Evolutionary conservation across 2,113 vertebrate genomes (phyloP).

Genomic region (Pollimyrus isidori): DNA sequence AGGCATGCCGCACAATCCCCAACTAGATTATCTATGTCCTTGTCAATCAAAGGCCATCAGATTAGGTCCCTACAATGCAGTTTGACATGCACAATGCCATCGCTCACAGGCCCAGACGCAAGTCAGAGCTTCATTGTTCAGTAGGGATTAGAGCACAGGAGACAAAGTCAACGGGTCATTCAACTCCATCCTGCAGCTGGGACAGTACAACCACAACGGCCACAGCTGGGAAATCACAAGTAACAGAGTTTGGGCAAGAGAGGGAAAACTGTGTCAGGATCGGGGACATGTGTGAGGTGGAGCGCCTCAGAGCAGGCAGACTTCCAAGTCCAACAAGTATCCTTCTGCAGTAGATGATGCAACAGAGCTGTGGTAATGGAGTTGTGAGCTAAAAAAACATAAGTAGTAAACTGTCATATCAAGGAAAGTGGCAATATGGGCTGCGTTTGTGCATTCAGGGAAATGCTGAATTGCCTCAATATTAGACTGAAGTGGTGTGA

Average conservation of each 20-base stretch:
- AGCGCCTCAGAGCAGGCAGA: neutral
- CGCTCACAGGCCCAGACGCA: too few species aligned
- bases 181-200: too few species aligned
- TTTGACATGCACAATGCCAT: neutral
- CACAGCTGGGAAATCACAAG: neutral
- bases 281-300: too few species aligned
- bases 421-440: neutral
- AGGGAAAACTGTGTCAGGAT: neutral
- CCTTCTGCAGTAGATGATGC: neutral
- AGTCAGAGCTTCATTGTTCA: neutral
- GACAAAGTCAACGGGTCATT: neutral
- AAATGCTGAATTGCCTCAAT: neutral
- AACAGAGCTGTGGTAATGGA: neutral
- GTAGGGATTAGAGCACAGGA: neutral
- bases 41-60: neutral
- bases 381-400: neutral
- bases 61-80: neutral
- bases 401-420: constrained; percentile 18
- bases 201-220: neutral
- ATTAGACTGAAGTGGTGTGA: constrained; percentile 20
- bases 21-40: neutral
- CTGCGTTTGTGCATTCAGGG: neutral
- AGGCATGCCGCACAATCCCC: neutral
- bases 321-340: neutral
- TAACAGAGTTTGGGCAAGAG: neutral